Evolutionary conservation across 2,113 vertebrate genomes (phyloP).

Genomic region (Ancistrus triradiatus): DNA sequence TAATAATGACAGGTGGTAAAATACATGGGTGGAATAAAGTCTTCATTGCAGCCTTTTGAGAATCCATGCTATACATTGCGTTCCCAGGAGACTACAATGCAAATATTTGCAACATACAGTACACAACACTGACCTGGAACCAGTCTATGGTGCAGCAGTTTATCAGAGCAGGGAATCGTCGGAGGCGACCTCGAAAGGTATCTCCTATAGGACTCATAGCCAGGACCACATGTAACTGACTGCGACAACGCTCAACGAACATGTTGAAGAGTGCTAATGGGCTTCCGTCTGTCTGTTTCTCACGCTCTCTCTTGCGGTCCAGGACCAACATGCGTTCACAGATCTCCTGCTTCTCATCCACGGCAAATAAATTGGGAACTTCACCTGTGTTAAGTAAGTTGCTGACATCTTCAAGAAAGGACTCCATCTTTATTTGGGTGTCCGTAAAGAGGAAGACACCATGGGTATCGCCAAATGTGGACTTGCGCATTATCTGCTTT

Average conservation of each 20-base stretch:
- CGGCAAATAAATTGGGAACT: slow-evolving; percentile 83
- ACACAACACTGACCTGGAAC: slow-evolving; percentile 79
- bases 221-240: slow-evolving; percentile 82
- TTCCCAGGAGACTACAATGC: too few relatives aligned
- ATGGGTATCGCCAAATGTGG: slow-evolving; percentile 75
- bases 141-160: slow-evolving; percentile 94
- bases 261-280: slow-evolving; percentile 84
- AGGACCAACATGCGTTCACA: slow-evolving; percentile 83
- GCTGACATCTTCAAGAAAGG: slow-evolving; percentile 86
- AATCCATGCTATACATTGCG: too few relatives aligned
- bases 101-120: too few relatives aligned
- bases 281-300: slow-evolving; percentile 84
- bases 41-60: too few relatives aligned
- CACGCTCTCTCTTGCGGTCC: slow-evolving; percentile 76
- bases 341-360: slow-evolving; percentile 85
- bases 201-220: slow-evolving; percentile 92
- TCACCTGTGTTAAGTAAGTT: slow-evolving; percentile 89
- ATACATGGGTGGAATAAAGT: too few relatives aligned
- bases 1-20: too few relatives aligned
- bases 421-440: slow-evolving; percentile 85
- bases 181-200: slow-evolving; percentile 77
- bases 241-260: slow-evolving; percentile 85
- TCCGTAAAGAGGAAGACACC: slow-evolving; percentile 88
- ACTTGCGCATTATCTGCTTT: slow-evolving; percentile 77
- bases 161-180: slow-evolving; percentile 86